phyloP scores from a whole-genome alignment of 2,888 invertebrate species.

The Cephus pygmeus region DNA sequence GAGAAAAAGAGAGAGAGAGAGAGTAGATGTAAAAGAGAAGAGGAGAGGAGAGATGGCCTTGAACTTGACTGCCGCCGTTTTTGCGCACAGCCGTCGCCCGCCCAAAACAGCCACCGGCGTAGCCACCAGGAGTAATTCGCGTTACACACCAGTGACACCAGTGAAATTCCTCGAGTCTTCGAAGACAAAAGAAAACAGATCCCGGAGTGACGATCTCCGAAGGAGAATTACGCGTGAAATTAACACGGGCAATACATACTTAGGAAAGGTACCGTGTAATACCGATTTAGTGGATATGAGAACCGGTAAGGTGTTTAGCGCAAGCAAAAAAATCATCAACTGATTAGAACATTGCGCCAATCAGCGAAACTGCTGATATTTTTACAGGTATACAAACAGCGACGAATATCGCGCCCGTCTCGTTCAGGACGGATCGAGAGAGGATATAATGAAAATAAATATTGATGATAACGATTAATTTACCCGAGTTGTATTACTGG shows the following conservation, averaged over 20 bases:
- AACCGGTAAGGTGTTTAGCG: not conserved
- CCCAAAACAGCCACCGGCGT: slow-evolving; percentile 53
- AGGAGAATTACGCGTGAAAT: not conserved
- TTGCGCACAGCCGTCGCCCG: slow-evolving; percentile 50
- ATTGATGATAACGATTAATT: not conserved
- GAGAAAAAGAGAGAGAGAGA: slow-evolving; percentile 16
- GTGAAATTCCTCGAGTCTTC: not conserved
- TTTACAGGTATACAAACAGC: not conserved
- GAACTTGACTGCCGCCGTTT: slow-evolving; percentile 60
- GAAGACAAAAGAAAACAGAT: not conserved
- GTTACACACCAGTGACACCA: not conserved
- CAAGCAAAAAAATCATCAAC: not conserved
- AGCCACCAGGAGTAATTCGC: slow-evolving; percentile 23
- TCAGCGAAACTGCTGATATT: not conserved
- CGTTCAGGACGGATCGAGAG: not conserved
- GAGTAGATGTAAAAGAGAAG: slow-evolving; percentile 18
- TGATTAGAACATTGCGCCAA: not conserved
- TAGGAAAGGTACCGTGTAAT: not conserved
- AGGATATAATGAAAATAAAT: not conserved
- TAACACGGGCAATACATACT: not conserved
- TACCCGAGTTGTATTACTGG: not conserved
- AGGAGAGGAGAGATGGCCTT: slow-evolving; percentile 47
- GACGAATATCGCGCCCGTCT: not conserved
- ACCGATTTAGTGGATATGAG: not conserved
- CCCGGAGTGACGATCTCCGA: not conserved